Percentiles rank a stretch among this genome's conserved stretches.
Conservation (phyloP, 2,113 vertebrate genomes). For the Ameiurus melas region DNA sequence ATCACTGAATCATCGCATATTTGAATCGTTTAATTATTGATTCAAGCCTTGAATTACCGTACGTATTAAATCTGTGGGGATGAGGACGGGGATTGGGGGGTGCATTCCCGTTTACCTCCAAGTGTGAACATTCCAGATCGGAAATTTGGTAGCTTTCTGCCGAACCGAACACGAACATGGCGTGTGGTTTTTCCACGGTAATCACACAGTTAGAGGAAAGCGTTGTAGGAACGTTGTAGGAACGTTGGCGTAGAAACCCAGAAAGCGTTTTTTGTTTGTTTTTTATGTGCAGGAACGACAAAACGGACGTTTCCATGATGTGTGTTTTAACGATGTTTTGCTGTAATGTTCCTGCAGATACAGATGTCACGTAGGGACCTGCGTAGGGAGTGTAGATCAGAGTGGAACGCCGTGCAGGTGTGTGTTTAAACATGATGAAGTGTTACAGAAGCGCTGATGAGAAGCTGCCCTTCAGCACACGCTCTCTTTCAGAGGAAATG, state of each 20-base stretch:
- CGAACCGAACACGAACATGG: background rate
- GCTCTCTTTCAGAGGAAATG: conserved; percentile 2
- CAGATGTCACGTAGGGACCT: background rate
- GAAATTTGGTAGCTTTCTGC: background rate
- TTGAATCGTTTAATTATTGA: background rate
- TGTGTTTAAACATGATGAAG: background rate
- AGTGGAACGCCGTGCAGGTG: background rate
- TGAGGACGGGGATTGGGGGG: too few relatives aligned
- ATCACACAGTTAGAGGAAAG: background rate
- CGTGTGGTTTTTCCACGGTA: background rate
- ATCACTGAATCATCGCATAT: background rate
- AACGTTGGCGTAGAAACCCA: too few relatives aligned
- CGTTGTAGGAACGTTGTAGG: background rate
- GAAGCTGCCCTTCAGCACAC: background rate
- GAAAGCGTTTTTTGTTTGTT: too few relatives aligned
- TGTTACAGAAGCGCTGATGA: background rate
- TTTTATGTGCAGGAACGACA: too few relatives aligned
- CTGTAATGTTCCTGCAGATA: background rate
- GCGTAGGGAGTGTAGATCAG: background rate
- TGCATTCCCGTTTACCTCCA: background rate
- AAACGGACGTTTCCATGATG: background rate
- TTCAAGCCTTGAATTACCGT: background rate
- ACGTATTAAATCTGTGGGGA: background rate
- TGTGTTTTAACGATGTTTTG: background rate
- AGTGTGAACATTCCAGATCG: background rate